Conservation (phyloP, 2,888 invertebrate genomes). For the Acanthosoma haemorrhoidale region DNA sequence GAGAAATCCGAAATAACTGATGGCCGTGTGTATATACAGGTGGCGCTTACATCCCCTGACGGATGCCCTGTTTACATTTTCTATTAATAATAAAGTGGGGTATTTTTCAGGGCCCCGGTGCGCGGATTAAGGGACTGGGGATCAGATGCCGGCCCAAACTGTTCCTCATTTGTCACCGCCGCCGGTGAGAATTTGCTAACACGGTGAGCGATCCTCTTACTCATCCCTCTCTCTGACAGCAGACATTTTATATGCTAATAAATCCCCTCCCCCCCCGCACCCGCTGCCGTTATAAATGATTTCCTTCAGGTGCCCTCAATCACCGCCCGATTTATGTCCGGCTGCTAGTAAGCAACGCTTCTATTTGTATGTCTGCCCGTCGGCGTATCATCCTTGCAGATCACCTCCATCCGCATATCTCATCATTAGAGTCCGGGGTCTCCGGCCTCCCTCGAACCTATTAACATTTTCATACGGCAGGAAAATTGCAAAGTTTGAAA, state of each 20-base stretch:
- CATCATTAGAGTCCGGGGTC: too few relatives aligned
- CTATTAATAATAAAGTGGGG: slow-evolving; percentile 37
- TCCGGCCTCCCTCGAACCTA: too few relatives aligned
- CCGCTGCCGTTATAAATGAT: background rate
- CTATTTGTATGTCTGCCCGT: too few relatives aligned
- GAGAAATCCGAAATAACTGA: too few relatives aligned
- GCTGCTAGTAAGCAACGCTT: too few relatives aligned
- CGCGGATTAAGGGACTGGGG: slow-evolving; percentile 13
- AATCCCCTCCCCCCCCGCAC: slow-evolving; percentile 3
- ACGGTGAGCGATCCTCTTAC: background rate
- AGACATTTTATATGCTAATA: slow-evolving; percentile 24
- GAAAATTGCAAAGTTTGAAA: too few relatives aligned
- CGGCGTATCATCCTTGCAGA: too few relatives aligned
- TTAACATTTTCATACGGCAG: too few relatives aligned
- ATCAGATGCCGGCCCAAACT: background rate
- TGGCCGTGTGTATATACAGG: slow-evolving; percentile 21
- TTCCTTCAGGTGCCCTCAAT: slow-evolving; percentile 10
- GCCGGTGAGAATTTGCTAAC: slow-evolving; percentile 12
- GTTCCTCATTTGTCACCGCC: slow-evolving; percentile 4
- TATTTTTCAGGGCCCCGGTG: slow-evolving; percentile 28
- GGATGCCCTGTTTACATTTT: slow-evolving; percentile 30
- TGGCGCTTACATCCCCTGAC: background rate
- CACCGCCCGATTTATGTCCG: background rate
- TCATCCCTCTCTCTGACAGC: slow-evolving; percentile 12
- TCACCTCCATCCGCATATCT: too few relatives aligned